These are phyloP conservation scores for Metridium senile DNA, from an alignment of 92 coral and sea anemone species.

Conservation along the genomic window DNA sequence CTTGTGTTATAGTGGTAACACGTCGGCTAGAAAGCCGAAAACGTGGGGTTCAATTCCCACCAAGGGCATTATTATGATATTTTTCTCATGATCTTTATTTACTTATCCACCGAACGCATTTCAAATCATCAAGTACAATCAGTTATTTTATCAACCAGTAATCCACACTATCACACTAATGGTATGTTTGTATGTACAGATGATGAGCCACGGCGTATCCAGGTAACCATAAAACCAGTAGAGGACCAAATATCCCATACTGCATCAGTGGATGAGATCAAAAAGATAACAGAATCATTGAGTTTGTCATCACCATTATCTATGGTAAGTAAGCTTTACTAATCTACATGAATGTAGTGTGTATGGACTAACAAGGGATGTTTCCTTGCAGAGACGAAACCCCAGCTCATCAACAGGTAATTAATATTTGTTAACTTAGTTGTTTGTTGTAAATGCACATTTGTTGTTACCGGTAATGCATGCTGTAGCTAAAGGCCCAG, in stretches of 20 bases:
- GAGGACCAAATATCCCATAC: slow-evolving; percentile 72
- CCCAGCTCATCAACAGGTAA: slow-evolving; percentile 70
- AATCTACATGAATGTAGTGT: background rate
- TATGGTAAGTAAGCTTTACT: slow-evolving; percentile 63
- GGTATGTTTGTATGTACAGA: too few relatives aligned
- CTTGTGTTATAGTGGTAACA: too few relatives aligned
- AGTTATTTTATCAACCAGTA: too few relatives aligned
- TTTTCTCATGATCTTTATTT: too few relatives aligned
- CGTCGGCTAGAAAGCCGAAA: too few relatives aligned
- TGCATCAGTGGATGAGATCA: slow-evolving; percentile 92
- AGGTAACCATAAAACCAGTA: slow-evolving; percentile 92
- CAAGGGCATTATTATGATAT: too few relatives aligned
- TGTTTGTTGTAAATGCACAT: background rate
- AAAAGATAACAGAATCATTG: slow-evolving; percentile 80
- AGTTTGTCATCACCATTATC: slow-evolving; percentile 94
- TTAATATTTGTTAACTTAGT: background rate
- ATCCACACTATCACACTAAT: too few relatives aligned
- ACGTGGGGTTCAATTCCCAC: too few relatives aligned
- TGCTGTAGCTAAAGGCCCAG: too few relatives aligned
- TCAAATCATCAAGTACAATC: too few relatives aligned
- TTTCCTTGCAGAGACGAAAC: slow-evolving; percentile 59
- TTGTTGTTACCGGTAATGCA: too few relatives aligned
- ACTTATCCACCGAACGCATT: too few relatives aligned
- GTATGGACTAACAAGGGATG: background rate
- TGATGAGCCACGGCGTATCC: slow-evolving; percentile 82